Evolutionary conservation across 2,797 vertebrate species (phyloP).

Genomic region (Hydrophis major): DNA sequence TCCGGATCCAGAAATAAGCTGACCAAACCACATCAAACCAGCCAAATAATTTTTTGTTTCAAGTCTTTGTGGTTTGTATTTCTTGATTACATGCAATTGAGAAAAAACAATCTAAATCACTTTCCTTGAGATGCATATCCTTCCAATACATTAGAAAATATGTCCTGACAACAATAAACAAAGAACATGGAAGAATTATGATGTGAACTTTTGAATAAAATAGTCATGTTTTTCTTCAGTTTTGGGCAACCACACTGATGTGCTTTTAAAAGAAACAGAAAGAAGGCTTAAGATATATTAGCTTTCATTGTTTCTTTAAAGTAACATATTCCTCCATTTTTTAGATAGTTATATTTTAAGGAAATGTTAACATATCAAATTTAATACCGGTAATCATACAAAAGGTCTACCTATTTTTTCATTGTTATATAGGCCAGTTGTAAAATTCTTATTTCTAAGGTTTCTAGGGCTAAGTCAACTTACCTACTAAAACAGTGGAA

Average conservation of each 20-base stretch:
- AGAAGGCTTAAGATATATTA: not conserved
- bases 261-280: no score
- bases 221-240: not conserved
- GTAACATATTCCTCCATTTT: not conserved
- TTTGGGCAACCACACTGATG: not conserved
- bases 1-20: not conserved
- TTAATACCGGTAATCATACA: not conserved
- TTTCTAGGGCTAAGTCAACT: not conserved
- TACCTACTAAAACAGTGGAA: not conserved
- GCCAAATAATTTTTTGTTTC: not conserved
- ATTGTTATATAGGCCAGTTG: not conserved
- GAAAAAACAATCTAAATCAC: not conserved
- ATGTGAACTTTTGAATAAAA: not conserved
- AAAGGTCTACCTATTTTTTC: not conserved
- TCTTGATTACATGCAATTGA: not conserved
- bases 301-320: not conserved
- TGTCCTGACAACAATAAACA: not conserved
- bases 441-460: not conserved
- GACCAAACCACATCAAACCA: not conserved
- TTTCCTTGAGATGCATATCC: not conserved
- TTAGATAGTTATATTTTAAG: not conserved
- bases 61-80: not conserved
- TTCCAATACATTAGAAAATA: not conserved
- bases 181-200: not conserved
- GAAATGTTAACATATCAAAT: not conserved